These are phyloP conservation scores for Tor tambroides DNA, from an alignment of 2,113 vertebrate species.

Conservation along the genomic window DNA sequence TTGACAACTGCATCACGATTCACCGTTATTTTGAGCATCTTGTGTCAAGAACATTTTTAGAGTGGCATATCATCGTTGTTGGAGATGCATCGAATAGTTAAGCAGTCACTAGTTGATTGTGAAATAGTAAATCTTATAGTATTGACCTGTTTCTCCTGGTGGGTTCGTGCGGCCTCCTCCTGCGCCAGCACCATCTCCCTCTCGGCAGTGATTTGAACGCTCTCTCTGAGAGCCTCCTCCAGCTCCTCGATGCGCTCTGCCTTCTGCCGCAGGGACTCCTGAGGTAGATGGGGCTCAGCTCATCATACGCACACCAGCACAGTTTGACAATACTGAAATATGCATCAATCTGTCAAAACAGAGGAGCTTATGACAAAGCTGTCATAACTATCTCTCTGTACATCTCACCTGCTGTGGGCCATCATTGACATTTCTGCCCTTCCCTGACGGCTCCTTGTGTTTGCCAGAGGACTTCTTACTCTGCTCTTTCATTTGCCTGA, in stretches of 20 bases:
- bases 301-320: neutral
- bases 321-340: neutral
- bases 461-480: conserved; percentile 94
- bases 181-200: conserved; percentile 98
- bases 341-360: neutral
- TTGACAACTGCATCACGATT: neutral
- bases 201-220: conserved; percentile 98
- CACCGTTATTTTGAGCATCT: neutral
- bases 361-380: neutral
- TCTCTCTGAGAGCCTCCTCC: conserved; percentile 97
- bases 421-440: conserved; percentile 93
- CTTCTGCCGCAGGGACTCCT: conserved; percentile 95
- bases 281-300: conserved; percentile 48
- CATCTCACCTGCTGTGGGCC: conserved; percentile 87
- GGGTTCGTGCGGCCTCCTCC: conserved; percentile 93
- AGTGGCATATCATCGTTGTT: neutral
- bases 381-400: neutral
- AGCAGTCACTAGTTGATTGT: neutral
- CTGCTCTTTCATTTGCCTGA: conserved; percentile 95
- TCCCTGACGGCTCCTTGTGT: conserved; percentile 97
- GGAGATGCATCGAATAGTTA: too few species aligned
- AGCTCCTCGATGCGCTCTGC: conserved; percentile 97
- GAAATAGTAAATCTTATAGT: neutral
- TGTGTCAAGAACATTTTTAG: neutral
- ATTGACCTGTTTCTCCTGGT: conserved; percentile 96